These are phyloP conservation scores for Xylophagus ater DNA, from an alignment of 2,888 invertebrate species.

Conservation along the genomic window DNA sequence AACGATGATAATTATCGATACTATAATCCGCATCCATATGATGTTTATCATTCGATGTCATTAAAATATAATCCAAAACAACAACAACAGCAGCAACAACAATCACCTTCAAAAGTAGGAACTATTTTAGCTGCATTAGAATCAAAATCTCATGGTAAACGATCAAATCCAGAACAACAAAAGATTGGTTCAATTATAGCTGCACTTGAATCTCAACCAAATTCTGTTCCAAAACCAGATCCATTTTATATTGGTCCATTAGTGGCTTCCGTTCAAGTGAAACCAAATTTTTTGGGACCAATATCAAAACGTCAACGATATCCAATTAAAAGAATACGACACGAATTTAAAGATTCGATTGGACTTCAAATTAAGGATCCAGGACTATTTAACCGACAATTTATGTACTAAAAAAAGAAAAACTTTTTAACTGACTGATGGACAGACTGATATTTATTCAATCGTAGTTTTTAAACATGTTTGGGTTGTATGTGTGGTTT, in stretches of 20 bases:
- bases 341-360: slow-evolving; percentile 14
- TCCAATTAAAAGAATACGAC: not conserved
- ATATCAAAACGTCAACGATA: not conserved
- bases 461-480: slow-evolving; percentile 5
- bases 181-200: no score
- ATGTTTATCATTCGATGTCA: slow-evolving; percentile 18
- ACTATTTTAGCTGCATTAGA: slow-evolving; percentile 7
- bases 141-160: not conserved
- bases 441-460: slow-evolving; percentile 10
- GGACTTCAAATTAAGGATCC: slow-evolving; percentile 15
- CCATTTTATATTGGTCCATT: not conserved
- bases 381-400: slow-evolving; percentile 14
- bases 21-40: slow-evolving; percentile 16
- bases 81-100: not conserved
- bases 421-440: slow-evolving; percentile 2
- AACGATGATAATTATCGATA: not conserved
- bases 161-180: not conserved
- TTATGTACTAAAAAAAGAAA: slow-evolving; percentile 12
- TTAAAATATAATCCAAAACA: slow-evolving; percentile 8
- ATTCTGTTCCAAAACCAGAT: not conserved
- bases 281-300: slow-evolving; percentile 1
- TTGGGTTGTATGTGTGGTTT: slow-evolving; percentile 10
- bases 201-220: not conserved
- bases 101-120: slow-evolving; percentile 3
- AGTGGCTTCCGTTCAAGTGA: not conserved